These are phyloP conservation scores for Adelges cooleyi DNA, from an alignment of 1,140 invertebrate species.

Conservation along the genomic window DNA sequence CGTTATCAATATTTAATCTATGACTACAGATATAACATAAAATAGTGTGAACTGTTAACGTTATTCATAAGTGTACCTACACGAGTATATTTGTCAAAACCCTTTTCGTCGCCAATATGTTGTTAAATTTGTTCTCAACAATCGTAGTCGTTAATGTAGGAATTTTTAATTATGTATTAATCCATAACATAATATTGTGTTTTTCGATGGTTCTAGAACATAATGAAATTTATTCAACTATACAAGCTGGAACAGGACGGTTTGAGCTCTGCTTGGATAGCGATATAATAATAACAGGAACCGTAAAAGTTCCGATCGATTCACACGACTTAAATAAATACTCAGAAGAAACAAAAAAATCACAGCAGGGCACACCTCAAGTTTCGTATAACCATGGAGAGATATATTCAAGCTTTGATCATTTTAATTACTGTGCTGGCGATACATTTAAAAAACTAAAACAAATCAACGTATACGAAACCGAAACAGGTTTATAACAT, in stretches of 20 bases:
- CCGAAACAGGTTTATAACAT: too few relatives aligned
- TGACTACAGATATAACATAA: too few relatives aligned
- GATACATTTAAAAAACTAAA: neutral
- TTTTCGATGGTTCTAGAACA: slow-evolving; percentile 1
- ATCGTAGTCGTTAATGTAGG: too few relatives aligned
- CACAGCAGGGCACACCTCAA: neutral
- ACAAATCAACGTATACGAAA: neutral
- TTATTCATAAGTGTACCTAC: too few relatives aligned
- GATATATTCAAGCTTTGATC: neutral
- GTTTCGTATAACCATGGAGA: neutral
- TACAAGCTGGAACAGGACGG: neutral
- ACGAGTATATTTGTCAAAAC: too few relatives aligned
- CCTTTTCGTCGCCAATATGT: too few relatives aligned
- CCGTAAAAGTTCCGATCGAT: neutral
- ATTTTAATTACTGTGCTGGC: neutral
- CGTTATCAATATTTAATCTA: too few relatives aligned
- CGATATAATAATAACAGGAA: neutral
- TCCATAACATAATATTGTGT: too few relatives aligned
- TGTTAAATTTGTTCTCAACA: too few relatives aligned
- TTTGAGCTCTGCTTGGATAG: slow-evolving; percentile 4
- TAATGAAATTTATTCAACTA: neutral
- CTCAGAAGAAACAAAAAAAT: neutral
- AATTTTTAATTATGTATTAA: too few relatives aligned
- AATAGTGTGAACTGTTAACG: too few relatives aligned
- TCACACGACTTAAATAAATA: neutral